phyloP scores from a whole-genome alignment of 1,140 invertebrate genomes.

The Trichoplusia ni region DNA sequence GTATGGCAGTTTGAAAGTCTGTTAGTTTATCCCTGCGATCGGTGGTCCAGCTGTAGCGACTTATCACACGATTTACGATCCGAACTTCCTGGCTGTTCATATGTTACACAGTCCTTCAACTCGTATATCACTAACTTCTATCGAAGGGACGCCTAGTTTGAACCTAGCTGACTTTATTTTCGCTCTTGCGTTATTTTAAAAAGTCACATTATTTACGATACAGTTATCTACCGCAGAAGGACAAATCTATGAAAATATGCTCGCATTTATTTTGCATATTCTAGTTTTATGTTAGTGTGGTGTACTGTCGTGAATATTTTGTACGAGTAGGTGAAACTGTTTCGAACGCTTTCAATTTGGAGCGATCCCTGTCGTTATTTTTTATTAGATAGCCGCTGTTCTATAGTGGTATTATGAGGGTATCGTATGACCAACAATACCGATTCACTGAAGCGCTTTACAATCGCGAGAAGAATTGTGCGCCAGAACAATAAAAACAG shows the following conservation, averaged over 20 bases:
- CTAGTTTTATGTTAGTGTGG: too few relatives aligned
- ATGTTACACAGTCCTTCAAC: conserved; percentile 20
- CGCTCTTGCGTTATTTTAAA: background rate
- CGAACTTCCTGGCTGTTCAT: conserved; percentile 18
- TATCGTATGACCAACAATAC: background rate
- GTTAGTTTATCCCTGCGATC: background rate
- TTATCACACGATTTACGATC: conserved; percentile 28
- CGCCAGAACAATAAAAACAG: background rate
- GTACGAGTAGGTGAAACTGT: conserved; percentile 1
- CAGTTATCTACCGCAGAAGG: background rate
- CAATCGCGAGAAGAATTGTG: background rate
- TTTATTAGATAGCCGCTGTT: conserved; percentile 17
- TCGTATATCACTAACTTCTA: conserved; percentile 25
- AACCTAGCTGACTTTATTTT: background rate
- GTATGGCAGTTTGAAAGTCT: background rate
- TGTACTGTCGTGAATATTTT: too few relatives aligned
- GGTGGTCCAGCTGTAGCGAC: background rate
- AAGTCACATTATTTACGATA: too few relatives aligned
- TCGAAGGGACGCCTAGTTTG: background rate
- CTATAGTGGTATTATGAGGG: background rate
- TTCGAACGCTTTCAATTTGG: conserved; percentile 15
- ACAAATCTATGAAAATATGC: background rate
- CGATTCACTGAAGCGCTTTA: background rate
- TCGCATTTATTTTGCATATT: background rate
- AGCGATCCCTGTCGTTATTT: conserved; percentile 8